Conservation (phyloP, 2,797 vertebrate species). For the Garrulus glandarius region DNA sequence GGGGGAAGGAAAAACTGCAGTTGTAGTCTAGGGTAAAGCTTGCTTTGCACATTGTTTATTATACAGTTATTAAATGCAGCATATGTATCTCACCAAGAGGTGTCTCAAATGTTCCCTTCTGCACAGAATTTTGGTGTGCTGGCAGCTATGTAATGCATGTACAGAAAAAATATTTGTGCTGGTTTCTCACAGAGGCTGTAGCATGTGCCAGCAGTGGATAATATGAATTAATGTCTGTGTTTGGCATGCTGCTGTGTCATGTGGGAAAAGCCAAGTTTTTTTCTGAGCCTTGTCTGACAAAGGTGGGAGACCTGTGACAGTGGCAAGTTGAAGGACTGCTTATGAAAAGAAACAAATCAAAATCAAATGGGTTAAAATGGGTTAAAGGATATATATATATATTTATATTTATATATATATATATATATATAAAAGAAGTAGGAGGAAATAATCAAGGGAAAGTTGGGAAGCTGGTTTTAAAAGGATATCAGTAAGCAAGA, state of each 20-base stretch:
- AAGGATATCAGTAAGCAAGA: not conserved
- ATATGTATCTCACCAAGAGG: not conserved
- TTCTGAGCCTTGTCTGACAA: not conserved
- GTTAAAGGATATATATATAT: not conserved
- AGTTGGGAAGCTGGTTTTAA: not conserved
- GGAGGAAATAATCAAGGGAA: not conserved
- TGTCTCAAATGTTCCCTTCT: not conserved
- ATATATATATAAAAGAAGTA: not conserved
- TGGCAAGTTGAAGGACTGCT: not conserved
- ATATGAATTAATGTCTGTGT: not conserved
- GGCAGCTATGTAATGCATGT: not conserved
- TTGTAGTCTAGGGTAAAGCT: not conserved
- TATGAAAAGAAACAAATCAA: not conserved
- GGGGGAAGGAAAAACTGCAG: not conserved
- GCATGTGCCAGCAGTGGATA: not conserved
- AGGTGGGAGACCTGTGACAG: not conserved
- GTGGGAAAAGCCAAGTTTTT: not conserved
- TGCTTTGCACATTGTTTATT: not conserved
- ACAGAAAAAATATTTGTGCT: not conserved
- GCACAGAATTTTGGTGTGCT: not conserved
- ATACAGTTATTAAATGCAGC: not conserved
- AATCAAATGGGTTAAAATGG: too few relatives aligned
- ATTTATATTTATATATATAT: not conserved
- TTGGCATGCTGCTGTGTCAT: not conserved
- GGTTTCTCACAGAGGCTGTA: not conserved